Conservation (phyloP, 2,113 vertebrate genomes). For the Tapirus terrestris region DNA sequence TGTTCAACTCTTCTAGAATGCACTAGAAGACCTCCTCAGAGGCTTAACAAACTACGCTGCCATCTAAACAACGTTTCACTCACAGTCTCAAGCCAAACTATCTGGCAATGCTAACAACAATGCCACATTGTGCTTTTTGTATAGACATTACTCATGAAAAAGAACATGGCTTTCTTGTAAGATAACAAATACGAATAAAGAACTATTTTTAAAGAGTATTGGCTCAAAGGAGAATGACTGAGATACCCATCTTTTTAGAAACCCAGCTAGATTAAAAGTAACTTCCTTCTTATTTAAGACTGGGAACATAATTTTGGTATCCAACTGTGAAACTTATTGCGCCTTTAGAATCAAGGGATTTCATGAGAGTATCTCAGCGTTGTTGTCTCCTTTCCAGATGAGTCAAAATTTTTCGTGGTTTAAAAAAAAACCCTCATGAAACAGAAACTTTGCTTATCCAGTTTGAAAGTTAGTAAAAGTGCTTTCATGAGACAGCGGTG, state of each 20-base stretch:
- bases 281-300: not conserved
- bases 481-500: not conserved
- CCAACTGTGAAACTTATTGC: not conserved
- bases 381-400: not conserved
- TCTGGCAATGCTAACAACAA: not conserved
- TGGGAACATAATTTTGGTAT: not conserved
- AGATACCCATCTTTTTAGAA: not conserved
- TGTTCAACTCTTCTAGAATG: not conserved
- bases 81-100: not conserved
- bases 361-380: not conserved
- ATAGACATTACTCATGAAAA: not conserved
- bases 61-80: conserved; percentile 38
- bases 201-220: conserved; percentile 16
- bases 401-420: not conserved
- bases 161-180: not conserved
- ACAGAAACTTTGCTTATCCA: not conserved
- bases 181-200: not conserved
- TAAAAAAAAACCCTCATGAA: not conserved
- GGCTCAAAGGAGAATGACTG: conserved; percentile 16
- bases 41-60: not conserved
- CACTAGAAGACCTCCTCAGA: conserved; percentile 15
- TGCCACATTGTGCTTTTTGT: not conserved
- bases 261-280: not conserved
- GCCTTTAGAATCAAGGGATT: not conserved
- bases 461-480: not conserved